Evolutionary conservation across 2,888 invertebrate species (phyloP).

Genomic region (Torymus auratus): DNA sequence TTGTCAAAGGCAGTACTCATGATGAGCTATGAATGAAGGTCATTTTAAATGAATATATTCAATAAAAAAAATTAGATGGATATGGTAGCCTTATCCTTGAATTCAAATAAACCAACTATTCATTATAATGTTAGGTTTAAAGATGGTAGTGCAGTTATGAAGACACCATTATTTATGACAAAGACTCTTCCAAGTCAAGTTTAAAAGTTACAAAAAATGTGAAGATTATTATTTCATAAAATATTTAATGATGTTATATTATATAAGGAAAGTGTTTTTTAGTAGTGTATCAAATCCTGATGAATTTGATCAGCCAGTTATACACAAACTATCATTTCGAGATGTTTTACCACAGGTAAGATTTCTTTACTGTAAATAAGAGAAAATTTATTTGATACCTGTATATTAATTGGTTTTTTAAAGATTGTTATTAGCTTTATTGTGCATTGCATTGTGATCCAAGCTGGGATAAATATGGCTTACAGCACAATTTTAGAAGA

Average conservation of each 20-base stretch:
- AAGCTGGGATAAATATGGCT: constrained; percentile 80
- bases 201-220: constrained; percentile 40
- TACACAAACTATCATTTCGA: constrained; percentile 55
- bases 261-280: constrained; percentile 62
- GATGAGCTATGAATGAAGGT: constrained; percentile 44
- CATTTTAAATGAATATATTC: constrained; percentile 39
- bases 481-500: constrained; percentile 80
- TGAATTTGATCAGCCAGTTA: constrained; percentile 56
- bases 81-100: constrained; percentile 44
- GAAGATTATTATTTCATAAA: constrained; percentile 44
- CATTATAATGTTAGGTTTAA: constrained; percentile 19
- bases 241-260: constrained; percentile 58
- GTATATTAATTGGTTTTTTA: constrained; percentile 11
- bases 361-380: constrained; percentile 1
- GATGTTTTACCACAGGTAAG: constrained; percentile 64
- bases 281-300: constrained; percentile 59
- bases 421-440: constrained; percentile 77
- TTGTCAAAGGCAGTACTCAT: constrained; percentile 19
- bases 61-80: constrained; percentile 10
- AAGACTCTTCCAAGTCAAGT: neutral
- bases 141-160: constrained; percentile 5
- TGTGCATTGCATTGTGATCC: constrained; percentile 78
- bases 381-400: constrained; percentile 7
- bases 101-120: constrained; percentile 17
- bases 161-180: neutral